Base-by-base conservation (phyloP, 2,797 vertebrate genomes). In the Myioborus miniatus region DNA sequence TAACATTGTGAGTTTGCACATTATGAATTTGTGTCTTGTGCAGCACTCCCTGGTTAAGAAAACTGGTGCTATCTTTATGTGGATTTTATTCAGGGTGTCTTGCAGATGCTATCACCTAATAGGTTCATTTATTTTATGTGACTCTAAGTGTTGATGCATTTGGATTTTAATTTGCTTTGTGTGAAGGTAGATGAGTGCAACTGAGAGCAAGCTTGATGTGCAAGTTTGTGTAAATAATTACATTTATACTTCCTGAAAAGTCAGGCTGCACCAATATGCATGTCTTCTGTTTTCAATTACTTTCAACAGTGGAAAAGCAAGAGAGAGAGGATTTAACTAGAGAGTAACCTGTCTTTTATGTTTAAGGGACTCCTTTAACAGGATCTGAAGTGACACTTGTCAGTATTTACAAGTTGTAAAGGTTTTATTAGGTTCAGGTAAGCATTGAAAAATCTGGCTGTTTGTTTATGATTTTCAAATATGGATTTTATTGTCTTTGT, bases 251-350 rank as follows among this genome's bases (percentile, higher is more conserved):
- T 91, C 69, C 47, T 55, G 55, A 85, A 76, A 84, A 55, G 19
- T 74, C 70, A 74, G 81, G 56, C 80, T 87, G 60, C 64, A 80
- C 64, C 47, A 87, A 77, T 80, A 94, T 88, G 16, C 26, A 14
- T 1, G 5, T 82, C 65, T 93, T 96, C 56, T 96, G 92, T 94
- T 97, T 97, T 88, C 92, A 96, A 93, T 97, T 97, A 83, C 92
- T 68, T 56, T 49, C 53, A 89, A 63, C 56, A 60, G 24, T 69
- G 83, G 83, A 72, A 94, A 95, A 96, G 43, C 16, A 76, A 93
- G 76, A 16, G n/a, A 78, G n/a, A 69, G 34, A 91, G 94, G 56
- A 77, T 65, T 83, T 87, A 81, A 78, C 50, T 69, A 22, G 65
- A 83, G 63, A 79, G 27, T 77, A 91, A 72, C 47, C 49, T 88